Base-by-base conservation (phyloP, 2,797 vertebrate genomes). In the Pachyuromys duprasi region DNA sequence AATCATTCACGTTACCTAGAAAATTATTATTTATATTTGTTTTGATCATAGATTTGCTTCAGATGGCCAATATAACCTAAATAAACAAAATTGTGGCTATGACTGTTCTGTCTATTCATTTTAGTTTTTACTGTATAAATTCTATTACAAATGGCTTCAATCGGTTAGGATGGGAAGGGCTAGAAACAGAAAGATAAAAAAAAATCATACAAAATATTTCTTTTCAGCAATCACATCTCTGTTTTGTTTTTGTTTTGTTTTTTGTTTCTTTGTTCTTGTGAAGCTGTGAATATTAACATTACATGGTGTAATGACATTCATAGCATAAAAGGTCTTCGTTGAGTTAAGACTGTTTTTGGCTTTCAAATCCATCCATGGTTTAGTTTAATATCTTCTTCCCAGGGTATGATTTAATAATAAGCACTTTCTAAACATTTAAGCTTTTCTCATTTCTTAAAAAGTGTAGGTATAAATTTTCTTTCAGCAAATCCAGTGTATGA, bases 311-410 rank as follows among this genome's bases (percentile, higher is more conserved):
- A 15, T 87, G 42, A 91, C 79, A 83, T 83, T 28, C 62, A 60
- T 53, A 57, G 2, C 26, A 15, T 26, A 57, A 45, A 86, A 9
- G 0, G 53, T 89, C 36, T 90, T 67, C 63, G 13, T 74, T 57
- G 31, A 91, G 11, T 88, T 81, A 60, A 55, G 5, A 45, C 86
- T 9, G 3, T 1, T 63, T 87, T 28, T n/a, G 4, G 36, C 36
- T 62, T 96, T 62, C 92, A 95, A 92, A 36, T 91, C 0, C 5
- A 26, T 75, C 75, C 14, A 42, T 87, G 33, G 57, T 94, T 93
- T 90, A 4, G 28, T 55, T 89, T 24, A 63, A 1, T 86, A 18
- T 63, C 33, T 80, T 91, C 18, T 14, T 33, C 5, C 0, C 7
- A 55, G 26, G 76, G 18, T 2, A 93, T 74, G 84, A 5, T 75